Percentiles rank a stretch among this genome's conserved stretches.
Conservation (phyloP, 2,888 invertebrate species). For the Ptilodon capucinus region DNA sequence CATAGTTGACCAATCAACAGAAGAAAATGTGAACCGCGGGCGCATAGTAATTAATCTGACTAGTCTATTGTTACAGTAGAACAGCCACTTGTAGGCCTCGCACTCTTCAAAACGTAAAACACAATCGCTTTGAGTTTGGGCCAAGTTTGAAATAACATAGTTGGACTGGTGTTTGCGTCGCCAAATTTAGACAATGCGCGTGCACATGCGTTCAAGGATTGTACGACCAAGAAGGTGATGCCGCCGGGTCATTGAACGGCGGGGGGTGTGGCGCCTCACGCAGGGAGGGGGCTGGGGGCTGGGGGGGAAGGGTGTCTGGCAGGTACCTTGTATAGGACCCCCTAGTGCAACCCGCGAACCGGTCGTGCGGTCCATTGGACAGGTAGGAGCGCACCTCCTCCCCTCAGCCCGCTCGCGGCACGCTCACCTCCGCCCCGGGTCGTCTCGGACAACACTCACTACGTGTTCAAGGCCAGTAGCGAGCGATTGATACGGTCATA, state of each 20-base stretch:
- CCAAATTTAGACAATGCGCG: neutral
- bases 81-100: no score
- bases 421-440: neutral
- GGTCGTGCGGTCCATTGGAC: slow-evolving; percentile 4
- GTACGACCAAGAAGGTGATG: neutral
- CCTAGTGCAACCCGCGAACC: neutral
- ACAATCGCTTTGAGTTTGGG: no score
- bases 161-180: neutral
- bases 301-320: neutral
- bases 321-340: neutral
- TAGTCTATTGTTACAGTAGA: no score
- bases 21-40: no score
- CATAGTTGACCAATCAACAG: no score
- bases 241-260: neutral
- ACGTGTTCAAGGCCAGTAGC: no score
- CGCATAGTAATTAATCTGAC: no score
- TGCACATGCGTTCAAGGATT: neutral
- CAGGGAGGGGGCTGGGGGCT: neutral
- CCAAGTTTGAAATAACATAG: no score
- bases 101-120: no score
- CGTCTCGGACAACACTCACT: neutral
- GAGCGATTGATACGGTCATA: no score
- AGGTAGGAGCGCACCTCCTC: neutral
- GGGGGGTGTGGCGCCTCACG: neutral
- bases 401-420: neutral